Percentiles rank a stretch among this genome's conserved stretches.
Conservation (phyloP, 2,113 vertebrate species). For the pig (Sus scrofa) region T2T-Sscrofa CM000817.6:44825501-44826000, state of each 20-base stretch:
- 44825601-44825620: slow-evolving; percentile 82
- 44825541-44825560: slow-evolving; percentile 90
- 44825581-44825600: slow-evolving; percentile 88
- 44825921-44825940: background rate
- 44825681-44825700: slow-evolving; percentile 77
- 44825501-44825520: slow-evolving; percentile 91
- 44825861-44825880: background rate
- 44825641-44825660: slow-evolving; percentile 80
- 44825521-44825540: slow-evolving; percentile 91
- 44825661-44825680: slow-evolving; percentile 82
- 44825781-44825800: slow-evolving; percentile 68
- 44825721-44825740: slow-evolving; percentile 80
- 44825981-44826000: background rate
- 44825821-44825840: slow-evolving; percentile 81
- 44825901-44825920: background rate
- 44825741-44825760: slow-evolving; percentile 76
- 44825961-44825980: slow-evolving; percentile 72
- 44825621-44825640: slow-evolving; percentile 81
- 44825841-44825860: background rate
- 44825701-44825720: slow-evolving; percentile 79
- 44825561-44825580: slow-evolving; percentile 88
- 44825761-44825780: slow-evolving; percentile 67
- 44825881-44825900: background rate
- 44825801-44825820: slow-evolving; percentile 81
- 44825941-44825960: slow-evolving; percentile 73